phyloP scores from a whole-genome alignment of 2,113 vertebrate genomes.

The Solea senegalensis region DNA sequence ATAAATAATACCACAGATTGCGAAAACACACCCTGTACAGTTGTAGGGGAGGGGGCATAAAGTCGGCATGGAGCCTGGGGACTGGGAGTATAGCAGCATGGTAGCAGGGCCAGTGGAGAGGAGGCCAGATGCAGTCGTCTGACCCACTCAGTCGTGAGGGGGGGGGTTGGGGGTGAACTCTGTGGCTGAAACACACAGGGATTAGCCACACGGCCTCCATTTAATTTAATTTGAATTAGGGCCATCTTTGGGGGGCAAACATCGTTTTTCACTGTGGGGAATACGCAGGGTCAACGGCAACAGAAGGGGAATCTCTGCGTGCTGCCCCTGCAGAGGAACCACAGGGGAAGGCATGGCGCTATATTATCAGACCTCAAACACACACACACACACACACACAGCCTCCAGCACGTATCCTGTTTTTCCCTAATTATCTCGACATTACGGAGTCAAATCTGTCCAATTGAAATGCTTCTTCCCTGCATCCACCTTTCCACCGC shows the following conservation, averaged over 20 bases:
- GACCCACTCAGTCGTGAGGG: slow-evolving; percentile 58
- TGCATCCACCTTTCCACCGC: slow-evolving; percentile 60
- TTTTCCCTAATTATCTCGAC: slow-evolving; percentile 51
- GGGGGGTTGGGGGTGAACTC: slow-evolving; percentile 15
- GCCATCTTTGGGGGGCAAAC: slow-evolving; percentile 75
- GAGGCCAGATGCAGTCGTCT: slow-evolving; percentile 79
- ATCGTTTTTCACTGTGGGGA: slow-evolving; percentile 69
- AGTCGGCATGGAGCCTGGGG: slow-evolving; percentile 48
- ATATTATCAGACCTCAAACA: slow-evolving; percentile 34
- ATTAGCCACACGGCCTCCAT: slow-evolving; percentile 79
- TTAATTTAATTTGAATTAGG: slow-evolving; percentile 85
- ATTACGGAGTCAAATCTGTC: slow-evolving; percentile 61
- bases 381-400: slow-evolving; percentile 12
- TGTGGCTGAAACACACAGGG: slow-evolving; percentile 78
- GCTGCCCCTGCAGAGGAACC: slow-evolving; percentile 40
- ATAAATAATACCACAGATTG: too few species aligned
- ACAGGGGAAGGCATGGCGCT: slow-evolving; percentile 35
- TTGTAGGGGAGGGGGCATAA: slow-evolving; percentile 42
- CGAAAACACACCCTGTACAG: not conserved
- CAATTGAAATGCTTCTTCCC: slow-evolving; percentile 60
- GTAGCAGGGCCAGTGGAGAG: slow-evolving; percentile 56
- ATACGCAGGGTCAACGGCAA: slow-evolving; percentile 70
- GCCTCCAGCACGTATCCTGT: slow-evolving; percentile 27
- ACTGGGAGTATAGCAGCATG: slow-evolving; percentile 74
- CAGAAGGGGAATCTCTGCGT: slow-evolving; percentile 65